A percentile compares a stretch with the other conserved stretches of the same genome.
phyloP scores from a whole-genome alignment of 2,797 vertebrate species.

The Hippoglossus hippoglossus region DNA sequence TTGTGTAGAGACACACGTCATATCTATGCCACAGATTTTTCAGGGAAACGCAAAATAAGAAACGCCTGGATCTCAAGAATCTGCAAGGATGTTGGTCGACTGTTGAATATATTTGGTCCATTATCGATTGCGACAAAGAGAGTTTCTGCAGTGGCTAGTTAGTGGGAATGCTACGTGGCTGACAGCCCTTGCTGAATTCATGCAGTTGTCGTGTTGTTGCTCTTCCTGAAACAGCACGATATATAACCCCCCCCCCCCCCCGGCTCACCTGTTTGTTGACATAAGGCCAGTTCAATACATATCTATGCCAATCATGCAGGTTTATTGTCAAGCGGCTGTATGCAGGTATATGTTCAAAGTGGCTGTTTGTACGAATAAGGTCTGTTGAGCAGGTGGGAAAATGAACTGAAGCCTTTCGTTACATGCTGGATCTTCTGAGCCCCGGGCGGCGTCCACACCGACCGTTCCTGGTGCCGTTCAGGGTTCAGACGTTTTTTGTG shows the following conservation, averaged over 20 bases:
- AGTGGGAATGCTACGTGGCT: conserved; percentile 9
- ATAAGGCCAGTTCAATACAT: conserved; percentile 48
- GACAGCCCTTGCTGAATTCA: conserved; percentile 13
- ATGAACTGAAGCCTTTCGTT: conserved; percentile 9
- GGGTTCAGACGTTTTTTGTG: conserved; percentile 23
- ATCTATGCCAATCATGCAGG: conserved; percentile 23
- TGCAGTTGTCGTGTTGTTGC: conserved; percentile 12
- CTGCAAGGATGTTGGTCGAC: conserved; percentile 8
- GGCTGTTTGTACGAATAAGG: conserved; percentile 36
- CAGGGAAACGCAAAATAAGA: conserved; percentile 24
- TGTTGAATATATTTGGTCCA: conserved; percentile 16
- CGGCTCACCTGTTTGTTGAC: conserved; percentile 38
- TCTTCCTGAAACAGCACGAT: conserved; percentile 25
- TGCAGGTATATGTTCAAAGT: conserved; percentile 29
- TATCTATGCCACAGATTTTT: conserved; percentile 37
- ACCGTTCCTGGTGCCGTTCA: conserved; percentile 27
- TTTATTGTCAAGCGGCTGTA: conserved; percentile 15
- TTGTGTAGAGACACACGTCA: conserved; percentile 21
- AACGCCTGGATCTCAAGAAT: conserved; percentile 20
- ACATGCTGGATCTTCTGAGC: conserved; percentile 32
- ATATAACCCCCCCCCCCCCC: conserved; percentile 1
- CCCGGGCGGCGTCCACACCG: not conserved
- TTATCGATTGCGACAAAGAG: conserved; percentile 13
- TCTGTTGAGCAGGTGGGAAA: conserved; percentile 38
- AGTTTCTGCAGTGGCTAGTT: conserved; percentile 11